Base-by-base conservation (phyloP, 2,888 invertebrate species). In the Hemithea aestivaria region DNA sequence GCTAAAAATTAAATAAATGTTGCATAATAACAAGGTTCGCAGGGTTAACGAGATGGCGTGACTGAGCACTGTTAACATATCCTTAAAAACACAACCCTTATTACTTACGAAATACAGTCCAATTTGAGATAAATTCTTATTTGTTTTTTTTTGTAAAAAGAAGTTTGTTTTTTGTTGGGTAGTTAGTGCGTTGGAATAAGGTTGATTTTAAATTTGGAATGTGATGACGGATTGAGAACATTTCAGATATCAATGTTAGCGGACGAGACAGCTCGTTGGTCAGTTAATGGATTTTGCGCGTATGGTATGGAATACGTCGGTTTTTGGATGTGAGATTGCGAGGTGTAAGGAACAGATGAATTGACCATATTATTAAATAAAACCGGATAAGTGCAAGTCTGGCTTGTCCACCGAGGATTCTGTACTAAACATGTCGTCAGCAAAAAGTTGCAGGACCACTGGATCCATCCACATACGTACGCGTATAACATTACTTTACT, bases 1-100 rank as follows among this genome's bases (percentile, higher is more conserved):
- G 44, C 50, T 46, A 72, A 79, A n/a, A 81, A 81, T 83, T 82
- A 83, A 82, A 81, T 82, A 82, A 81, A 82, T 76, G 75, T 72
- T 59, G 65, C 65, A 71, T 84, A 85, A 85, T 85, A 76, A 85
- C 67, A 85, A 58, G 77, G 65, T 79, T 64, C 60, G 51, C 48
- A 36, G 68, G 63, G 67, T 68, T 81, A 81, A 82, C 78, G 66
- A 74, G 76, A 58, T 82, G 69, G 77, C 85, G 85, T 85, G 85
- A 85, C 85, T 78, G 72, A 48, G 60, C 72, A 64, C 80, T 78
- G 79, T 84, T 81, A 82, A 74, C 78, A 67, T 72, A 73, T 71
- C 70, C 64, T 58, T 58, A 30, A 29, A 30, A 31, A 29, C 20
- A 3, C 6, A 6, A 37, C 31, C 20, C 35, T 35, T 44, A 44